Evolutionary conservation across 2,888 invertebrate species (phyloP).

Genomic region (Stenchaetothrips biformis): DNA sequence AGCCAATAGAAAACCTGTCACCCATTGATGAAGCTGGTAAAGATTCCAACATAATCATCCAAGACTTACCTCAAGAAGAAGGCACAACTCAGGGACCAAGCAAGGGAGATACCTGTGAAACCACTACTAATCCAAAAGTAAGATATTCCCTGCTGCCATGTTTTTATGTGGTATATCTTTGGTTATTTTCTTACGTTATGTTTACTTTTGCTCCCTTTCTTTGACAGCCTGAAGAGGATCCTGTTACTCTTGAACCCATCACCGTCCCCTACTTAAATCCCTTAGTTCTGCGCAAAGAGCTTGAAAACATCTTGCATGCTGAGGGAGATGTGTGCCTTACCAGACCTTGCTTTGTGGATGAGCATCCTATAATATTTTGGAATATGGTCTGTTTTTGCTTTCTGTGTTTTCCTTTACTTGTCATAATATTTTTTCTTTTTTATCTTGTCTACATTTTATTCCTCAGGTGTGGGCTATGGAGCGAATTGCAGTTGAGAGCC

Average conservation of each 20-base stretch:
- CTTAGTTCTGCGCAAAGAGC: constrained; percentile 90
- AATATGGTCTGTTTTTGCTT: constrained; percentile 60
- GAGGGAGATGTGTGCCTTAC: constrained; percentile 82
- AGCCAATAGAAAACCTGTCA: no score
- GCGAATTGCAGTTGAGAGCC: constrained; percentile 84
- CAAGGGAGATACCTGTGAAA: no score
- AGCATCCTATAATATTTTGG: constrained; percentile 98
- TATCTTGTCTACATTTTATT: constrained; percentile 30
- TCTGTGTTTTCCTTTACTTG: neutral
- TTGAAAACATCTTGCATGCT: constrained; percentile 80
- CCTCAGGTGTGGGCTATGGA: constrained; percentile 82
- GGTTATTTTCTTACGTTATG: neutral
- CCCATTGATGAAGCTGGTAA: no score
- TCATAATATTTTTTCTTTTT: neutral
- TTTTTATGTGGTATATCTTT: no score
- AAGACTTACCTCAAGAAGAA: neutral
- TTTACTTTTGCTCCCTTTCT: neutral
- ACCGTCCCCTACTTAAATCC: constrained; percentile 96
- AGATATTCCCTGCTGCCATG: constrained; percentile 39
- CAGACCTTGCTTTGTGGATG: constrained; percentile 82
- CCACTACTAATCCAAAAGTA: no score
- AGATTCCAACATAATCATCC: no score
- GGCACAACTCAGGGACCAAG: neutral
- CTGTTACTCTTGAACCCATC: constrained; percentile 53
- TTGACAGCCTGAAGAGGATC: constrained; percentile 40